These are phyloP conservation scores for Aromia moschata DNA, from an alignment of 2,888 invertebrate genomes.

Conservation along the genomic window DNA sequence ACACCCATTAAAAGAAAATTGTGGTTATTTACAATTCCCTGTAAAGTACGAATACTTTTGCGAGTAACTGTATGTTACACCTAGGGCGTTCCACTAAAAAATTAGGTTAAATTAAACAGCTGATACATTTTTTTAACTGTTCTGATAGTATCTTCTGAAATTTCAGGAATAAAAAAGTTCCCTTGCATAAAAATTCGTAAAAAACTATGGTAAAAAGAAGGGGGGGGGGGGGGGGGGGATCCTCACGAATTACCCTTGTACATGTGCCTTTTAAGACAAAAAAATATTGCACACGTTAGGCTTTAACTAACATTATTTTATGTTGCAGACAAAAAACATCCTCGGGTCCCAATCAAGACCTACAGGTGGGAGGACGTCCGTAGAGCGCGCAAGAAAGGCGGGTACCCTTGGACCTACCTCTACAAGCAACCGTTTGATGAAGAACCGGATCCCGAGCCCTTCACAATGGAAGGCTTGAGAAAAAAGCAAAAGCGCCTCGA, in stretches of 20 bases:
- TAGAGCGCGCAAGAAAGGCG: slow-evolving; percentile 75
- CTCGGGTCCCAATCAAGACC: slow-evolving; percentile 78
- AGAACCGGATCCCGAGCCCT: slow-evolving; percentile 60
- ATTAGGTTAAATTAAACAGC: no score
- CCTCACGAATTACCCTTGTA: background rate
- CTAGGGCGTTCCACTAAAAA: no score
- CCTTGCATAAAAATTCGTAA: background rate
- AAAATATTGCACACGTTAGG: background rate
- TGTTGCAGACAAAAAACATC: slow-evolving; percentile 59
- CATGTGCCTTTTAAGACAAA: background rate
- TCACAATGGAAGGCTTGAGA: slow-evolving; percentile 55
- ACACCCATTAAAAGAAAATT: no score
- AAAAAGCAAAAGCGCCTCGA: slow-evolving; percentile 50
- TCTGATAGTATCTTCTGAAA: background rate
- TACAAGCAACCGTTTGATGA: slow-evolving; percentile 69
- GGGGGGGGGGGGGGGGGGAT: no score
- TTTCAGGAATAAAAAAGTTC: background rate
- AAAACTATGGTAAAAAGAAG: no score
- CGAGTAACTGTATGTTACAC: no score
- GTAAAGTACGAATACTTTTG: no score
- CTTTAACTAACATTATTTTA: slow-evolving; percentile 18
- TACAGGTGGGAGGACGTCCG: slow-evolving; percentile 85
- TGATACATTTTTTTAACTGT: background rate
- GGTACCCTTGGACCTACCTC: slow-evolving; percentile 84
- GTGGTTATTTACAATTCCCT: no score